Conservation (phyloP, 2,888 invertebrate species). For the Anodontia alba region DNA sequence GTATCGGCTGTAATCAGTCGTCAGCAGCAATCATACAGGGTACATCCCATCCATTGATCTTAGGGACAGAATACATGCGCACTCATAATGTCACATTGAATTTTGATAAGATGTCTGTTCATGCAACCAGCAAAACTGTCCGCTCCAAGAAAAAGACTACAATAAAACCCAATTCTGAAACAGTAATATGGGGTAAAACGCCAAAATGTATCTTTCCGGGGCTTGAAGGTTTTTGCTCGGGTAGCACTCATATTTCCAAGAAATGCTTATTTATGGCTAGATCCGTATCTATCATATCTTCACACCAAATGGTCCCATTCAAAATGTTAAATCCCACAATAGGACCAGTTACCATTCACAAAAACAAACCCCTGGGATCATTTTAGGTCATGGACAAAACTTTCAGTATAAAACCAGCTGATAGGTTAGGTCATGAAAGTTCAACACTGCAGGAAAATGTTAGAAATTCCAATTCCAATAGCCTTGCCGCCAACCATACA, state of each 20-base stretch:
- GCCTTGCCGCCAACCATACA: neutral
- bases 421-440: neutral
- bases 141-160: neutral
- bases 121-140: neutral
- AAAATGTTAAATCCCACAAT: neutral
- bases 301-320: neutral
- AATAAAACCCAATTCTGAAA: slow-evolving; percentile 7
- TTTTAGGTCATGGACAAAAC: neutral
- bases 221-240: slow-evolving; percentile 1
- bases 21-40: neutral
- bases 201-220: neutral
- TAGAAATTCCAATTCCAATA: neutral
- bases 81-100: neutral
- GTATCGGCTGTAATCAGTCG: neutral
- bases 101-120: neutral
- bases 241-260: neutral
- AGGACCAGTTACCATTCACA: neutral
- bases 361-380: neutral
- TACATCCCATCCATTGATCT: slow-evolving; percentile 2
- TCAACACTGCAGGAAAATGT: neutral
- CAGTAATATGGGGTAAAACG: slow-evolving; percentile 9
- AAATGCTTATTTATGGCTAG: neutral
- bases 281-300: neutral
- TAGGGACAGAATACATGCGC: slow-evolving; percentile 7
- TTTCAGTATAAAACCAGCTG: neutral